phyloP scores from a whole-genome alignment of 2,113 vertebrate genomes.

The Terrapene triunguis region DNA sequence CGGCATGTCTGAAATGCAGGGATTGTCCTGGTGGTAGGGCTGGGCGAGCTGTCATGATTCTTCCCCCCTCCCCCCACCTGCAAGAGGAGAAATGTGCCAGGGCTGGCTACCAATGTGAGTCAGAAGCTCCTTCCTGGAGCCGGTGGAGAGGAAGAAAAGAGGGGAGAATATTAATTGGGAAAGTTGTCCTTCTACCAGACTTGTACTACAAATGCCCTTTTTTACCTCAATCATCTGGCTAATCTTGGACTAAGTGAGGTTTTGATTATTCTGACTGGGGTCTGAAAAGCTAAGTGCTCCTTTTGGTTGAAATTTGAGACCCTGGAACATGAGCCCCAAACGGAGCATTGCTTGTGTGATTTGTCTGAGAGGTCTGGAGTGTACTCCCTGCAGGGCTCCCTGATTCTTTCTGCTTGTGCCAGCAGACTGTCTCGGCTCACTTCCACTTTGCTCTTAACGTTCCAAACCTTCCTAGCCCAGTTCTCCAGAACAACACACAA shows the following conservation, averaged over 20 bases:
- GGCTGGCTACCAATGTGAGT: neutral
- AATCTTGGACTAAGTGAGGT: neutral
- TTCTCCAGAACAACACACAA: neutral
- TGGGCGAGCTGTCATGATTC: neutral
- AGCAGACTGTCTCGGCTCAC: neutral
- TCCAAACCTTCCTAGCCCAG: neutral
- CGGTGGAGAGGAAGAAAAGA: neutral
- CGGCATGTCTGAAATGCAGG: conserved; percentile 32
- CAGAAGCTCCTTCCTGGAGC: neutral
- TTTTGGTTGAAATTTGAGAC: neutral
- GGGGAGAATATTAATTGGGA: neutral
- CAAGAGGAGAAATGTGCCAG: conserved; percentile 8
- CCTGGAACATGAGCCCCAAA: neutral
- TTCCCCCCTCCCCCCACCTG: neutral
- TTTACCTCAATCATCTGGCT: neutral
- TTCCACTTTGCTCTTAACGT: neutral
- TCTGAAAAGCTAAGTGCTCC: neutral
- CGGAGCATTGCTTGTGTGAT: neutral
- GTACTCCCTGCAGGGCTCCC: neutral
- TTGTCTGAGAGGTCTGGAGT: neutral
- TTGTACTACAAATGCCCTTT: neutral
- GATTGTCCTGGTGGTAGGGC: neutral
- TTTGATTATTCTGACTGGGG: neutral
- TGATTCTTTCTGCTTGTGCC: neutral
- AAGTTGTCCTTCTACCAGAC: neutral